Base-by-base conservation (phyloP, 1,140 invertebrate genomes). In the Spodoptera frugiperda region DNA sequence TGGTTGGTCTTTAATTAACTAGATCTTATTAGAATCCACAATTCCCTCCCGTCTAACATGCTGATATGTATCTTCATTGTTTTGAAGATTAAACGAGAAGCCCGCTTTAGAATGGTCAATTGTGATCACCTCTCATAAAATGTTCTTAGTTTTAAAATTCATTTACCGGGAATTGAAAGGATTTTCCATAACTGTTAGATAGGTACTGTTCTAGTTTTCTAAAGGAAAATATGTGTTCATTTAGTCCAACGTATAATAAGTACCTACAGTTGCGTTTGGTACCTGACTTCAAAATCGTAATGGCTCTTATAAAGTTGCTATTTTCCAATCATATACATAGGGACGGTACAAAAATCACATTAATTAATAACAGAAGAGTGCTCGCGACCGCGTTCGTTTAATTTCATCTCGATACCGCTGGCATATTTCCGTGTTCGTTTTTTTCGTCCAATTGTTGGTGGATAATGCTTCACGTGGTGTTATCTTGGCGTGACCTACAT, bases 401-500 rank as follows among this genome's bases (percentile, higher is more conserved):
- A 72, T 57, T 57, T 72, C 39, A 55, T 72, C 51, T 17, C 68
- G 68, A 72, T 72, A 57, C 21, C 57, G 17, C 39, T 39, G 11
- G 33, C 6, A 53, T 14, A 57, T 44, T 71, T 71, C 53, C 53
- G 46, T 72, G 68, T 4, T 44, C 39, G 53, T 57, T 48, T 72
- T 68, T 72, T 21, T 33, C 12, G 6, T 33, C 3, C 11, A 46
- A 46, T 72, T 72, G 57, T 72, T 46, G 51, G 25, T 71, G 68
- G 57, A 57, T 71, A 57, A 57, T 57, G 33, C 67, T 71, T 71
- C 39, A 55, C 53, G 68, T 57, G 68, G 1, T 57, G 53, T 72
- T 48, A 48, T 72, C 68, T 71, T 71, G 67, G 51, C 53, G 39
- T 72, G 46, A 59, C 71, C 71, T 39, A 61, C 33, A 73, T 61